These are phyloP conservation scores for Paradoxurus hermaphroditus DNA, from an alignment of 2,113 vertebrate genomes.

Conservation along the genomic window DNA sequence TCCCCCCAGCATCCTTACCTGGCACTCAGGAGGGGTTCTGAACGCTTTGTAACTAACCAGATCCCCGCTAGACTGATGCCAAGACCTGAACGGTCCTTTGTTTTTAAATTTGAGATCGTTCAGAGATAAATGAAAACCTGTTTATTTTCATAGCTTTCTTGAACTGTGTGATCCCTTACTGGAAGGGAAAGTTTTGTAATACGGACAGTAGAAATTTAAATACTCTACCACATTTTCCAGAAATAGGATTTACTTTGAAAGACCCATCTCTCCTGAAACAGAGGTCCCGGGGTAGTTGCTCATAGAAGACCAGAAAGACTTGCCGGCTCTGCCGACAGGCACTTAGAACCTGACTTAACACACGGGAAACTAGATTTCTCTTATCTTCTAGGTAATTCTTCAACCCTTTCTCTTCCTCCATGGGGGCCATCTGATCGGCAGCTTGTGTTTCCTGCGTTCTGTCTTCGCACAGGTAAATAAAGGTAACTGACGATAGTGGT, in stretches of 20 bases:
- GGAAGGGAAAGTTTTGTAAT: neutral
- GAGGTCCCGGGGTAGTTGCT: neutral
- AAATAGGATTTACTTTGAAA: neutral
- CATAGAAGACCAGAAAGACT: neutral
- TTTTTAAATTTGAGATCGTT: neutral
- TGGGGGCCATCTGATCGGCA: neutral
- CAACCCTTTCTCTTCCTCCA: no score
- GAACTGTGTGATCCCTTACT: neutral
- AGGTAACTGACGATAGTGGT: rapidly evolving
- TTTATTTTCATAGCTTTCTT: neutral
- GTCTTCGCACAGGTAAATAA: neutral
- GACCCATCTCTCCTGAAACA: neutral
- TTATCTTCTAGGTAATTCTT: neutral
- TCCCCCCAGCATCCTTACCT: neutral
- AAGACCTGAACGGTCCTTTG: no score
- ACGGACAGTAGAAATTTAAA: neutral
- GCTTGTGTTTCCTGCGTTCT: neutral
- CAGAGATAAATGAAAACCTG: neutral
- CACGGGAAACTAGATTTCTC: neutral
- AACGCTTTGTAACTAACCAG: no score
- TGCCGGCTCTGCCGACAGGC: neutral
- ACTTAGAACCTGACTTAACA: neutral
- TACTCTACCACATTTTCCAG: neutral
- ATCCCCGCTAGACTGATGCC: no score
- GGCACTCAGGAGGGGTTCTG: neutral